These are phyloP conservation scores for Alouatta palliata DNA, from an alignment of 2,113 vertebrate genomes.

Conservation along the genomic window DNA sequence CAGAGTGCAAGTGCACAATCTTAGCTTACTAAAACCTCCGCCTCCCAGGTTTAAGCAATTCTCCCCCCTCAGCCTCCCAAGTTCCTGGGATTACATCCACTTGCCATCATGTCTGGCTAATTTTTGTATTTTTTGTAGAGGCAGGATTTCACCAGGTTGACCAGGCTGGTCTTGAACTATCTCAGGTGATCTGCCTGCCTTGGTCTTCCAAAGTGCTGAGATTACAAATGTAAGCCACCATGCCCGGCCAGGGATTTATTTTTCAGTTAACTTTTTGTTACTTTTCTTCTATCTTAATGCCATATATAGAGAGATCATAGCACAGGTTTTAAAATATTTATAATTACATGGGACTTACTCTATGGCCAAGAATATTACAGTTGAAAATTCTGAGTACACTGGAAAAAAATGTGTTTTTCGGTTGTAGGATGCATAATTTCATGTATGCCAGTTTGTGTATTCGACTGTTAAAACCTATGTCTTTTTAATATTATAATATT, in stretches of 20 bases:
- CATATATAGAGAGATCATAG: not conserved
- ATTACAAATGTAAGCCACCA: no score
- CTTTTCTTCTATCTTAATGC: not conserved
- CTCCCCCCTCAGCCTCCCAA: no score
- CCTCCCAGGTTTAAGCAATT: no score
- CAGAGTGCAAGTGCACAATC: no score
- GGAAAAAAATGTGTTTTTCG: not conserved
- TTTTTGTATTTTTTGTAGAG: no score
- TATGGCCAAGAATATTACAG: not conserved
- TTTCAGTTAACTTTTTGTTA: not conserved
- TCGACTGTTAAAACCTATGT: not conserved
- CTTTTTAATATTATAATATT: not conserved
- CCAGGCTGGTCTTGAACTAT: no score
- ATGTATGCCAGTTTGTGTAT: not conserved
- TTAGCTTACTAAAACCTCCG: no score
- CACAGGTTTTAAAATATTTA: not conserved
- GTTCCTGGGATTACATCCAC: no score
- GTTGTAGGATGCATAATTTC: not conserved
- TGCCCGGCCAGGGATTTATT: not conserved
- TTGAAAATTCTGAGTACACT: not conserved
- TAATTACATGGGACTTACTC: not conserved
- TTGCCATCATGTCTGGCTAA: no score
- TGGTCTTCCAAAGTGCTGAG: no score
- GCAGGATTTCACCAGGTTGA: no score
- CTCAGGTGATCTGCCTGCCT: no score